Evolutionary conservation across 2,888 invertebrate genomes (phyloP), one percentile per base, ranked within the genome.

Genomic region (Melinaea marsaeus): DNA sequence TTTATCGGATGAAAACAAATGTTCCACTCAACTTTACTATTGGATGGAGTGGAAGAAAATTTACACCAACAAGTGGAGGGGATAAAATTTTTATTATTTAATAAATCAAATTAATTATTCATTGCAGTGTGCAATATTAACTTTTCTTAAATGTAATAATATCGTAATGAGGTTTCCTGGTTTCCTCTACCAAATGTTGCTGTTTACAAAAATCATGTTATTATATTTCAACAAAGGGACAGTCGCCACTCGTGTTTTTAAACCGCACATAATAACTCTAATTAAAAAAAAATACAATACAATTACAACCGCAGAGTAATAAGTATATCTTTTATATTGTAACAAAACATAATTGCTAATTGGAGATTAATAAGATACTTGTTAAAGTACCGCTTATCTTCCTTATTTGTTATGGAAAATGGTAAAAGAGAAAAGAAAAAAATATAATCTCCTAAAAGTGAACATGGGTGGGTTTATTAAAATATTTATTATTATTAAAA

Each of bases 231-330:
- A 81, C 79, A 82, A 83, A 77, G 73, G 71, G 67, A 69, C 65
- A 70, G 66, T 69, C 70, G 57, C 71, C 69, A 70, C 70, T 74
- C 70, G 72, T 68, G 32, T 51, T 51, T 67, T 63, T 51, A 75
- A 79, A 81, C 81, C 79, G 67, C 81, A 80, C 67, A 65, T 72
- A 77, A 75, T 72, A 70, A 74, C 78, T 71, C 70, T 76, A 78
- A 80, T 79, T 80, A 78, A 71, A 72, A 71, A 72, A 72, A 11
- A 42, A 71, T 69, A 74, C 74, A 77, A 75, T 73, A 83, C 79
- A 82, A 85, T 81, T 83, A 82, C 76, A 81, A 81, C 84, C 83
- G 71, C 85, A 85, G 81, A 72, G 73, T 68, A 77, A 72, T 66
- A 68, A 69, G 72, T 72, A 62, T 68, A 71, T 75, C 75, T 74